Evolutionary conservation across 1,140 invertebrate species (phyloP), one percentile per base, ranked within the genome.

Genomic region (Drosophila tropicalis): DNA sequence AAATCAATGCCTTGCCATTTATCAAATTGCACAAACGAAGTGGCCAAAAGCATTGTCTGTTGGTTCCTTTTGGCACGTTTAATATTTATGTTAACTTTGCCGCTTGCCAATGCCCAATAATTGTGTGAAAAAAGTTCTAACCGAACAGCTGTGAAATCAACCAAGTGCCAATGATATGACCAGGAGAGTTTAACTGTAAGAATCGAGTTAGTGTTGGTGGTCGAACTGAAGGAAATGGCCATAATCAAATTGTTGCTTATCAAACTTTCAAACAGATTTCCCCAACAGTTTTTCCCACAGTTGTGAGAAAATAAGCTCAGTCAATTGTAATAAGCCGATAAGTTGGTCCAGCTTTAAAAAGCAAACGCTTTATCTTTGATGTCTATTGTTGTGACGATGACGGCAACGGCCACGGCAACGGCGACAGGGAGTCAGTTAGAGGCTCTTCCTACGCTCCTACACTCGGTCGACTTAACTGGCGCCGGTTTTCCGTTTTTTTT

Each of bases 1-100:
- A 79, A 76, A 79, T 79, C 76, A 79, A 79, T 79, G 76, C 73
- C 36, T 40, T 51, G 66, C 73, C 73, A 79, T 79, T 76, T 79
- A 79, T 79, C 76, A 79, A 79, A 79, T 65, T 69, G 73, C 58
- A 54, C 22, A 29, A 62, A 62, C 34, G 36, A 62, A 62, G 47
- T n/a, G n/a, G 61, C 7, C n/a, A 47, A 51, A 7, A 62, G 22
- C 44, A 51, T 51, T 51, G 44, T 51, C 44, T 47, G 44, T 47
- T 17, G 5, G 44, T 13, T 19, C 10, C 19, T 22, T 9, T 22
- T 22, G 17, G 44, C 44, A 17, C 19, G 9, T 51, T 51, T 51
- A 19, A 51, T 51, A 51, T 51, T 51, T 51, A 51, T 51, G 44
- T 17, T n/a, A 22, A 51, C 44, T 51, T 29, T 22, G 44, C 44